Conservation (phyloP, 2,888 invertebrate species). For the Temnothorax ravouxi region DNA sequence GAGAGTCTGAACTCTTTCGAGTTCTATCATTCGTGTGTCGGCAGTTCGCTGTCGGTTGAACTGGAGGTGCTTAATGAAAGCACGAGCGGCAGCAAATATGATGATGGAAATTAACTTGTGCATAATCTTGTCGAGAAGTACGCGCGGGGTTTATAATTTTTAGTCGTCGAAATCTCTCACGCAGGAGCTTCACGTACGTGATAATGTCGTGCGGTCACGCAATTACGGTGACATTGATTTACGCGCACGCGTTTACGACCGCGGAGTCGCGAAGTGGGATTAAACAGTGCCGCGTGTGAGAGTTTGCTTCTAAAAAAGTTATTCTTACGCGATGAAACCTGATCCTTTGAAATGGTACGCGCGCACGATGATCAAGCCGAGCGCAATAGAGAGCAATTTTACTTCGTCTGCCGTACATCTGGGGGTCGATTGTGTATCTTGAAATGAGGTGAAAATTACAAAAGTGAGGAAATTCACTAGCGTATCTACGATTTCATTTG, state of each 20-base stretch:
- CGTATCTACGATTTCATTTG: too few relatives aligned
- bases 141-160: constrained; percentile 69
- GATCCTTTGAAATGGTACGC: constrained; percentile 20
- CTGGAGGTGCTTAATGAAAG: constrained; percentile 69
- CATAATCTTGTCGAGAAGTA: constrained; percentile 60
- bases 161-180: constrained; percentile 39
- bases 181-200: constrained; percentile 41
- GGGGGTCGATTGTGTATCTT: too few relatives aligned
- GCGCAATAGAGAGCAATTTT: constrained; percentile 24
- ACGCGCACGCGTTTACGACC: constrained; percentile 57
- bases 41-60: constrained; percentile 64
- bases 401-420: neutral
- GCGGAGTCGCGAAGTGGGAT: constrained; percentile 59
- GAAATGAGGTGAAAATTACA: too few relatives aligned
- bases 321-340: constrained; percentile 7
- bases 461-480: too few relatives aligned
- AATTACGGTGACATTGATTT: constrained; percentile 71
- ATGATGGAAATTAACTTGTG: constrained; percentile 70
- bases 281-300: constrained; percentile 48
- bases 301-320: constrained; percentile 35
- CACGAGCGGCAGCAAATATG: constrained; percentile 60
- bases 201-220: constrained; percentile 57
- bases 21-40: constrained; percentile 17
- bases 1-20: constrained; percentile 30
- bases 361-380: constrained; percentile 7